These are phyloP conservation scores for Formica selysi DNA, from an alignment of 1,140 invertebrate species.

Conservation along the genomic window DNA sequence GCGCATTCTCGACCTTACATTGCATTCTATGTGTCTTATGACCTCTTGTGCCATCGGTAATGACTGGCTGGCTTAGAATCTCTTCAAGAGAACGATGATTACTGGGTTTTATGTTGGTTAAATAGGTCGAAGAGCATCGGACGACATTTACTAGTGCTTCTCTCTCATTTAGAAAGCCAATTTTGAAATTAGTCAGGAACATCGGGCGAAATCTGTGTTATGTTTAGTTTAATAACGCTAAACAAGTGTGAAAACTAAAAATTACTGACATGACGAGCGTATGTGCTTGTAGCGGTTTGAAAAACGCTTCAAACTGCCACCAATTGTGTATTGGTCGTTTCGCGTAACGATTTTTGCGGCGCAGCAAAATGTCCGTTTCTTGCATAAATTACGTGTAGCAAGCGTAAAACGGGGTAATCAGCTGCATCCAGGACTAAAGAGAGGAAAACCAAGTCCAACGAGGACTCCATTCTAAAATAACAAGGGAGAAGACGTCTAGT, in stretches of 20 bases:
- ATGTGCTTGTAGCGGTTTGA: constrained; percentile 4
- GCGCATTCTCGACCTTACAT: constrained; percentile 6
- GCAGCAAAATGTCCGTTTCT: constrained; percentile 33
- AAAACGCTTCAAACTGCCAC: neutral
- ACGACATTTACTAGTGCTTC: constrained; percentile 31
- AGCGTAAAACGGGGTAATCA: constrained; percentile 43
- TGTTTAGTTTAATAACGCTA: constrained; percentile 33
- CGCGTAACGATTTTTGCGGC: constrained; percentile 1
- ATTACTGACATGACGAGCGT: constrained; percentile 1
- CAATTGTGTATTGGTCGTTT: constrained; percentile 22
- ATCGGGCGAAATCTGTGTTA: constrained; percentile 3
- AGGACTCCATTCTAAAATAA: constrained; percentile 42
- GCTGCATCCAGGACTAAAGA: constrained; percentile 44
- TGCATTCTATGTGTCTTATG: constrained; percentile 4
- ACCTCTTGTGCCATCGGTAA: constrained; percentile 23
- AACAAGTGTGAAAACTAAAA: constrained; percentile 12
- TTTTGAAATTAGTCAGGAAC: constrained; percentile 11
- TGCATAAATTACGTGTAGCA: neutral
- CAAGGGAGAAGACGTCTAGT: constrained; percentile 59
- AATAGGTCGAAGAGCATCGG: constrained; percentile 8
- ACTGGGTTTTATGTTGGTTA: neutral
- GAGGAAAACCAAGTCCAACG: constrained; percentile 58
- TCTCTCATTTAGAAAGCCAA: constrained; percentile 18
- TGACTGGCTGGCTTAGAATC: constrained; percentile 20
- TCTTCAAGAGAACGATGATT: constrained; percentile 33